Evolutionary conservation across 2,113 vertebrate genomes (phyloP), one percentile per base, ranked within the genome.

Genomic region (Acanthochromis polyacanthus): DNA sequence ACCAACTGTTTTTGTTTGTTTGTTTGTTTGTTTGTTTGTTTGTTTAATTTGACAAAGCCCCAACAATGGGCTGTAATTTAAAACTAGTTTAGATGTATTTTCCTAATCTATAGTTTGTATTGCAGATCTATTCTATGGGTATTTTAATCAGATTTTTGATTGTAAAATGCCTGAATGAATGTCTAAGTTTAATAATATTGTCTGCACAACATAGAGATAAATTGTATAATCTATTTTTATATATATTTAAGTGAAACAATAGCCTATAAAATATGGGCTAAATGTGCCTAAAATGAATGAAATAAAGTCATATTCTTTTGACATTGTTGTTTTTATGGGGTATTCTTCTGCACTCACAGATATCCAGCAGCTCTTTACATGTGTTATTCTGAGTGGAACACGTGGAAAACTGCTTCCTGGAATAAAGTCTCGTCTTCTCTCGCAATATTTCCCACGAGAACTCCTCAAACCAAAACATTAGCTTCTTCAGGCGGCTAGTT

Each of bases 1-100:
- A 88, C 83, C 84, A 87, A 80, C 36, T 10, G 1, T 36, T 2
- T 36, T 36, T 60, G 20, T 61, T 28, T 3, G 53, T n/a, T 40
- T 51, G 66, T 9, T 28, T 52, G n/a, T 2, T 7, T 36, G 9
- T 36, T 36, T 56, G 20, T 61, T 22, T 3, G 57, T 22, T 40
- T 51, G 66, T 9, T 28, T 52, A 25, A 36, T 52, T 32, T 67
- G 43, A 63, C 51, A 38, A 40, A 22, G 20, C 3, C 17, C 23
- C 5, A 1, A 74, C 4, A 3, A 17, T 15, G 17, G 28, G 6
- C 19, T 25, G 36, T 1, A 19, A 0, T 3, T n/a, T 19, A 30
- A 1, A 30, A 17, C 3, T 38, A 6, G 25, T 56, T 52, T 46
- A 48, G 8, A 46, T 28, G 3, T 48, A 10, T 71, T 6, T 10